These are phyloP conservation scores for Labroides dimidiatus DNA, from an alignment of 2,797 vertebrate genomes.

Conservation along the genomic window DNA sequence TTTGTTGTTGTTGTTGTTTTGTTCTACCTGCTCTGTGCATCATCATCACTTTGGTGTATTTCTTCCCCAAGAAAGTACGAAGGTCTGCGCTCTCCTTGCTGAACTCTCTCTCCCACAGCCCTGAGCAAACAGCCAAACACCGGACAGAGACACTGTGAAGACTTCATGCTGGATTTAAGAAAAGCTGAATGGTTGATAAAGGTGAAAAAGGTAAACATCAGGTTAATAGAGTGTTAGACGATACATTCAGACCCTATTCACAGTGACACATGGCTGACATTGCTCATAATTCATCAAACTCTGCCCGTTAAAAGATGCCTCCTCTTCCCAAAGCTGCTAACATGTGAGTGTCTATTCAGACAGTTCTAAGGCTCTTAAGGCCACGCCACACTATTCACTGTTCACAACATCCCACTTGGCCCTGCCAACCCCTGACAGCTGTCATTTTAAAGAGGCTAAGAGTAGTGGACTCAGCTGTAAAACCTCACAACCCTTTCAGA, in stretches of 20 bases:
- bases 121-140: constrained; percentile 54
- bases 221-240: constrained; percentile 29
- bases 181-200: constrained; percentile 23
- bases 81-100: constrained; percentile 55
- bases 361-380: constrained; percentile 52
- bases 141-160: constrained; percentile 22
- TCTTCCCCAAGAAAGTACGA: constrained; percentile 75
- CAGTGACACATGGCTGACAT: constrained; percentile 21
- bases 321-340: constrained; percentile 24
- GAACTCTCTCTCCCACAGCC: constrained; percentile 78
- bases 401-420: constrained; percentile 44
- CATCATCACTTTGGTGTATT: constrained; percentile 81
- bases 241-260: constrained; percentile 20
- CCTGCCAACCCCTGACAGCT: constrained; percentile 61
- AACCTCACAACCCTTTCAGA: constrained; percentile 50
- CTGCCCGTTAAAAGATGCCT: constrained; percentile 15
- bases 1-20: neutral
- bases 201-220: constrained; percentile 17
- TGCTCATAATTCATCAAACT: constrained; percentile 38
- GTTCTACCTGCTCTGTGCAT: constrained; percentile 83
- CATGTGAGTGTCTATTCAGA: constrained; percentile 10
- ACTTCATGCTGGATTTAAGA: neutral
- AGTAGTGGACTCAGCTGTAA: constrained; percentile 63
- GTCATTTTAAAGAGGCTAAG: constrained; percentile 59
- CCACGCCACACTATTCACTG: constrained; percentile 35